Conservation (phyloP, 1,140 invertebrate species). For the Ceratoteleas bidentatus region DNA sequence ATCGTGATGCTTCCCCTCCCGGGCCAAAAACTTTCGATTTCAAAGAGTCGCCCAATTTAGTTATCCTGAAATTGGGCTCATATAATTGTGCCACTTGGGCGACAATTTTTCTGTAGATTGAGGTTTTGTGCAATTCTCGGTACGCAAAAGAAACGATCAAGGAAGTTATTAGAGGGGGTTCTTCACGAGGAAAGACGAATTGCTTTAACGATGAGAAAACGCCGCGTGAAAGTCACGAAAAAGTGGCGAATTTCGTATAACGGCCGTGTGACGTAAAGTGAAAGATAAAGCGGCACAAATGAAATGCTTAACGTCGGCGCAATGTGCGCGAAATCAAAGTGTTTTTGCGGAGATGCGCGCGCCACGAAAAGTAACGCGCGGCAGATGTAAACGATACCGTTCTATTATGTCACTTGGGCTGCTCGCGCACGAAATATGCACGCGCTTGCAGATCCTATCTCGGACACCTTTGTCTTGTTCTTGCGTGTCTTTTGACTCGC, state of each 20-base stretch:
- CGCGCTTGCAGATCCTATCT: constrained; percentile 30
- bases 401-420: constrained; percentile 49
- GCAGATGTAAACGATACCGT: constrained; percentile 54
- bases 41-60: no score
- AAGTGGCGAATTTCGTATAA: constrained; percentile 33
- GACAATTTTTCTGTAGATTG: no score
- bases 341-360: constrained; percentile 20
- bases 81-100: no score
- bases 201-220: constrained; percentile 44
- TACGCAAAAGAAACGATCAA: neutral
- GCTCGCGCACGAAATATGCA: constrained; percentile 31
- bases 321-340: constrained; percentile 30
- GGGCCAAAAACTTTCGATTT: no score
- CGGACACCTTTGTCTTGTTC: constrained; percentile 1
- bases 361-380: constrained; percentile 24
- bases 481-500: constrained; percentile 5
- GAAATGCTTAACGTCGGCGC: constrained; percentile 40
- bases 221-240: constrained; percentile 37
- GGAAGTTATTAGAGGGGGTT: constrained; percentile 3
- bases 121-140: neutral
- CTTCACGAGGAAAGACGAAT: constrained; percentile 17
- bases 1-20: no score
- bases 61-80: no score
- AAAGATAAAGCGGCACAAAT: constrained; percentile 41
- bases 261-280: constrained; percentile 32